These are phyloP conservation scores for Microtus montanus DNA, from an alignment of 2,113 vertebrate genomes.

Conservation along the genomic window DNA sequence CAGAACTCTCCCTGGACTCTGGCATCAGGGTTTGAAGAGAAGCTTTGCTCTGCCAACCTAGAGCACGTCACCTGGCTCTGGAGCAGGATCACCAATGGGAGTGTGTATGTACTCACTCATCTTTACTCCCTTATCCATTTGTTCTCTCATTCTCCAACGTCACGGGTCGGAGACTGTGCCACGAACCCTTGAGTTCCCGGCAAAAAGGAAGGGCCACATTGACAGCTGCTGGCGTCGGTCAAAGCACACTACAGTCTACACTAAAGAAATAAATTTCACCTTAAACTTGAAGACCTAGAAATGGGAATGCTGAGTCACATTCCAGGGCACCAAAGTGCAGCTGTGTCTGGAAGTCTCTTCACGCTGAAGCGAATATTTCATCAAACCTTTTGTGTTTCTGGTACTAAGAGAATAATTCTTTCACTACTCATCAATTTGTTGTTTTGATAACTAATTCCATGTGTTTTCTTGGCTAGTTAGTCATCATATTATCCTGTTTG, in stretches of 20 bases:
- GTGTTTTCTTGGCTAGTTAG: constrained; percentile 11
- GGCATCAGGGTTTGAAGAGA: neutral
- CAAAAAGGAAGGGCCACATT: neutral
- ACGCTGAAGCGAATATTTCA: neutral
- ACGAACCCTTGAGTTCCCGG: neutral
- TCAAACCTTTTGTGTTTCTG: neutral
- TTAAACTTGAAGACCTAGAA: neutral
- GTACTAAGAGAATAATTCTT: neutral
- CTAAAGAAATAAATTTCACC: neutral
- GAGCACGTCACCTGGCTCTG: neutral
- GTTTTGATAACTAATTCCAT: constrained; percentile 17
- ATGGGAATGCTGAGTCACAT: neutral
- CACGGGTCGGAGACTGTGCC: neutral
- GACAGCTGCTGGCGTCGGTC: neutral
- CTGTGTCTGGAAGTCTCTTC: neutral
- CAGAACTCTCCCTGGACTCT: too few species aligned
- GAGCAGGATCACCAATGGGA: neutral
- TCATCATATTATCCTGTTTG: constrained; percentile 12
- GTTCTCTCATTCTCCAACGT: neutral
- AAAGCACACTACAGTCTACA: neutral
- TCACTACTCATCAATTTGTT: neutral
- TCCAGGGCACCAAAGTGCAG: neutral
- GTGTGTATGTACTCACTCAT: neutral
- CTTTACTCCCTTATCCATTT: neutral
- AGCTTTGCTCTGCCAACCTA: too few species aligned